A percentile compares a stretch with the other conserved stretches of the same genome.
Conservation (phyloP, 2,113 vertebrate genomes). For the Xiphophorus couchianus region DNA sequence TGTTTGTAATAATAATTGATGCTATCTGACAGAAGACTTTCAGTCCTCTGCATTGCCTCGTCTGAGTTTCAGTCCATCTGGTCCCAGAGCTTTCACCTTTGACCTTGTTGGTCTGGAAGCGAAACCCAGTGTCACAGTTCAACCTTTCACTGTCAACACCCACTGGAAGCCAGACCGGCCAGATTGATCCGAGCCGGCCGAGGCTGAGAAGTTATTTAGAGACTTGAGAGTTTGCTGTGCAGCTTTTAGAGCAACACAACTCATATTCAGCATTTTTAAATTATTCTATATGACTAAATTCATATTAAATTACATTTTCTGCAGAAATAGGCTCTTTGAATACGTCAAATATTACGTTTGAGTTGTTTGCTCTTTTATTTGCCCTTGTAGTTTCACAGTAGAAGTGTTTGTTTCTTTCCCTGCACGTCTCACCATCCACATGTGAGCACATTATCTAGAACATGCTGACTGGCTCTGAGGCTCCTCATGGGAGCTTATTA, state of each 20-base stretch:
- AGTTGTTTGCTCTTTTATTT: neutral
- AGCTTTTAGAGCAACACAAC: neutral
- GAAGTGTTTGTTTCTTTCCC: constrained; percentile 12
- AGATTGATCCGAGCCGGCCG: neutral
- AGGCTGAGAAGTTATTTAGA: neutral
- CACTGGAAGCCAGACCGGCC: neutral
- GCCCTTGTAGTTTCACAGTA: neutral
- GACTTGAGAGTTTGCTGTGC: neutral
- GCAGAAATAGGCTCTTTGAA: neutral
- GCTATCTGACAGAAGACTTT: constrained; percentile 3
- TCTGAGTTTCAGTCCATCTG: constrained; percentile 1
- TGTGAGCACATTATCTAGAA: constrained; percentile 20
- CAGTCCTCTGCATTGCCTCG: neutral
- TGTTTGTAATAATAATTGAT: no score
- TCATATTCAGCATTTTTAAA: neutral
- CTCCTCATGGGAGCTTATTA: constrained; percentile 53
- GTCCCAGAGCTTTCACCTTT: constrained; percentile 30
- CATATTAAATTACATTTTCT: neutral
- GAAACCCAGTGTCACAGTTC: constrained; percentile 33
- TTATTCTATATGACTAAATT: neutral
- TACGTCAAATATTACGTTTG: neutral
- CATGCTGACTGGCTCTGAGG: constrained; percentile 39
- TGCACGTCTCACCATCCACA: neutral
- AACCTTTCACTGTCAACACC: neutral
- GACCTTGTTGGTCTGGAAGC: constrained; percentile 27